Evolutionary conservation across 2,797 vertebrate species (phyloP), one percentile per base, ranked within the genome.

Genomic region (Onychomys arenicola): DNA sequence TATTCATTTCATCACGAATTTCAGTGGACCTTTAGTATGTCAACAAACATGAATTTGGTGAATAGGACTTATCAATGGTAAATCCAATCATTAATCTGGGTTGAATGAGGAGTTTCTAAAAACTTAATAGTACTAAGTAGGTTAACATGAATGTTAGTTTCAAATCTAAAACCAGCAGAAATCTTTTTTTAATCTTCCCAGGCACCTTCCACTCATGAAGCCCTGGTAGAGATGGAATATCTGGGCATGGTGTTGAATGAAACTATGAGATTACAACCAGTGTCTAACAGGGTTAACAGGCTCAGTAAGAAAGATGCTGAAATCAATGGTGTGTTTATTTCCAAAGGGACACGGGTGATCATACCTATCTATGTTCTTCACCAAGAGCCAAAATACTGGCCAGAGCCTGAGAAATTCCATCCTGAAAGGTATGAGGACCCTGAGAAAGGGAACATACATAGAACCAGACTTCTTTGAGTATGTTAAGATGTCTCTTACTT

Each of bases 201-300:
- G 65, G 97, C 97, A 91, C 94, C 97, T 13, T 93, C 97, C 67
- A 98, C 98, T 0, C 99, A 98, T 0, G 98, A 99, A 0, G 14
- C 63, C 0, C 0, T 99, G 0, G 76, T 43, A 80, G 97, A 98
- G 23, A 8, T 99, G 98, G 98, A 99, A 1, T 99, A 99, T 12
- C 97, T 99, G 7, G 98, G 99, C 80, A 98, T 99, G 99, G 2
- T 97, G 0, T 0, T 98, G 92, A 98, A 0, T 0, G 99, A 99
- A 96, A 95, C 61, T 52, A 96, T 99, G 5, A 90, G 99, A 37
- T 1, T 98, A 16, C 98, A 71, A 6, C 98, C 99, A 34, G 0
- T 98, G 0, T 73, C 77, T 40, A 95, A 95, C 0, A 89, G 98
- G 59, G 0, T 98, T 12, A 98, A 98, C 90, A 98, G 99, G 49